phyloP scores from a whole-genome alignment of 2,797 vertebrate genomes.

The Enoplosus armatus region DNA sequence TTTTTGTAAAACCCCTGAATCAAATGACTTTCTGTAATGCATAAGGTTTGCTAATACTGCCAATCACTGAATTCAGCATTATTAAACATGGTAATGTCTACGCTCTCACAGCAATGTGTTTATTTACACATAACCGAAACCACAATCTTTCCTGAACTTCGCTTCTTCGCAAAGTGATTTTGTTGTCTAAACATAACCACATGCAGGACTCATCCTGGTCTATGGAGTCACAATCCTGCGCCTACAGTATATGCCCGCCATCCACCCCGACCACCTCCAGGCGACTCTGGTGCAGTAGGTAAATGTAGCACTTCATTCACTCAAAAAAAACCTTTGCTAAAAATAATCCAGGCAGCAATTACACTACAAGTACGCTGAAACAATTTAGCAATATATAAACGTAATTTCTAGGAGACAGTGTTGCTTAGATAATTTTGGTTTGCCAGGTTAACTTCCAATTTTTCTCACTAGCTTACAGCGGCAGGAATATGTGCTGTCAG shows the following conservation, averaged over 20 bases:
- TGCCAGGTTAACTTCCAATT: neutral
- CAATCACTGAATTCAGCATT: too few species aligned
- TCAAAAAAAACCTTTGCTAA: too few species aligned
- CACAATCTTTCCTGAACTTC: neutral
- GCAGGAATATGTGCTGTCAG: neutral
- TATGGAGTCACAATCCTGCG: neutral
- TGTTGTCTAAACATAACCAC: neutral
- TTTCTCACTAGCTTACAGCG: neutral
- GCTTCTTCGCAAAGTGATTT: neutral
- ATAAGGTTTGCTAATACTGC: neutral
- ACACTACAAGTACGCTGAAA: neutral
- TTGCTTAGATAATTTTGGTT: neutral
- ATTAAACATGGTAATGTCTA: too few species aligned
- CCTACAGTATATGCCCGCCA: neutral
- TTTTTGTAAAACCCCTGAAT: neutral
- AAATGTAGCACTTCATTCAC: neutral
- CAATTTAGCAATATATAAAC: neutral
- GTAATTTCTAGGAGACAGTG: neutral
- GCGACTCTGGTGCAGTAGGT: neutral
- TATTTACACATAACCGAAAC: neutral
- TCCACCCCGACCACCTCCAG: neutral
- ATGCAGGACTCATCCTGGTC: neutral
- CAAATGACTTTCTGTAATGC: neutral
- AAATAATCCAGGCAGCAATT: too few species aligned
- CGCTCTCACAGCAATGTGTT: neutral